A percentile compares a stretch with the other conserved stretches of the same genome.
phyloP scores from a whole-genome alignment of 2,113 vertebrate species.

The Anarrhichthys ocellatus region DNA sequence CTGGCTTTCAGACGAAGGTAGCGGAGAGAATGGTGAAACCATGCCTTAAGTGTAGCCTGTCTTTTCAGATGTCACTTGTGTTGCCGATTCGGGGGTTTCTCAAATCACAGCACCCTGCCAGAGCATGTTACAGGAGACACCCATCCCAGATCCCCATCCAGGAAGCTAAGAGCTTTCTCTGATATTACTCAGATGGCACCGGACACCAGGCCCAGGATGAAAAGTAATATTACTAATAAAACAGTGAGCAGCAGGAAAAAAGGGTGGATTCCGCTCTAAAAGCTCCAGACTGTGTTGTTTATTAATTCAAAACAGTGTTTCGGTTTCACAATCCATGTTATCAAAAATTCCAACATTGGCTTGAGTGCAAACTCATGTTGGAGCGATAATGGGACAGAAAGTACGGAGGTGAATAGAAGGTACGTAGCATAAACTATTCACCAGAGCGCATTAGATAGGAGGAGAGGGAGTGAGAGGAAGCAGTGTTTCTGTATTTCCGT shows the following conservation, averaged over 20 bases:
- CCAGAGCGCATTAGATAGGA: conserved; percentile 69
- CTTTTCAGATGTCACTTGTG: conserved; percentile 67
- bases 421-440: conserved; percentile 82
- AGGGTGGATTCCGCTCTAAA: conserved; percentile 72
- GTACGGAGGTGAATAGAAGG: conserved; percentile 70
- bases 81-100: conserved; percentile 59
- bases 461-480: conserved; percentile 64
- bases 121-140: conserved; percentile 62
- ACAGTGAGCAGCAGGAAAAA: conserved; percentile 58
- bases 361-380: conserved; percentile 86
- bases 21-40: conserved; percentile 39
- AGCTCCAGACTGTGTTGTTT: conserved; percentile 82
- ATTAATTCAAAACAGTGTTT: conserved; percentile 87
- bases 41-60: conserved; percentile 44
- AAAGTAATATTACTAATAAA: conserved; percentile 81
- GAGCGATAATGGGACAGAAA: conserved; percentile 78
- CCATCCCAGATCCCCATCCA: conserved; percentile 54
- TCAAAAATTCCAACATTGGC: conserved; percentile 85
- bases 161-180: conserved; percentile 76
- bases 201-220: conserved; percentile 67
- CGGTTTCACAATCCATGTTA: conserved; percentile 83
- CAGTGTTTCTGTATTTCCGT: conserved; percentile 63
- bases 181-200: conserved; percentile 66
- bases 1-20: conserved; percentile 64
- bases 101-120: conserved; percentile 75